Evolutionary conservation across 2,113 vertebrate species (phyloP).

Genomic region (Ornithorhynchus anatinus): DNA sequence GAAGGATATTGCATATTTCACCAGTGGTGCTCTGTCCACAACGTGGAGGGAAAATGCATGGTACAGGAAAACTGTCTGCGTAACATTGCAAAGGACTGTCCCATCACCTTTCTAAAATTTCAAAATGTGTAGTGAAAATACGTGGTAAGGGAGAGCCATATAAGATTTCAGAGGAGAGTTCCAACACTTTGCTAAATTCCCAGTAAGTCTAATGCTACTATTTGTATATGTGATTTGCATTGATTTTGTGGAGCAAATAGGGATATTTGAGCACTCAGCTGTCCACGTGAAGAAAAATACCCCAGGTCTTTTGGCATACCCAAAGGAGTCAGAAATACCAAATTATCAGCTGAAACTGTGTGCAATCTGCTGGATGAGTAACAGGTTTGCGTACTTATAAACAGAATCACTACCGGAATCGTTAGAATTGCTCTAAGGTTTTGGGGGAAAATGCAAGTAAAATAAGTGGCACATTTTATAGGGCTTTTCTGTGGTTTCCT

Average conservation of each 20-base stretch:
- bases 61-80: too few species aligned
- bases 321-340: not conserved
- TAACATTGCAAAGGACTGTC: too few species aligned
- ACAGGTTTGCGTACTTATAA: accelerated
- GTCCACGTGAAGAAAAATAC: constrained; percentile 6
- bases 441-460: not conserved
- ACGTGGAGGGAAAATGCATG: too few species aligned
- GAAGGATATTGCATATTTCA: too few species aligned
- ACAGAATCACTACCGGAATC: not conserved
- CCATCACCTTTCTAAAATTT: too few species aligned
- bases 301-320: not conserved
- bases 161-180: not conserved
- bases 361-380: not conserved
- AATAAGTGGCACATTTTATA: not conserved
- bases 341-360: not conserved
- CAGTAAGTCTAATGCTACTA: not conserved
- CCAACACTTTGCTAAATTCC: not conserved
- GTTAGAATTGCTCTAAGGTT: not conserved
- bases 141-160: too few species aligned
- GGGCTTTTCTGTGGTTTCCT: not conserved
- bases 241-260: not conserved
- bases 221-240: not conserved
- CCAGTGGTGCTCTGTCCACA: too few species aligned
- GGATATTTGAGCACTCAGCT: not conserved
- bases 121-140: too few species aligned